Base-by-base conservation (phyloP, 1,140 invertebrate genomes). In the Ostrea edulis region DNA sequence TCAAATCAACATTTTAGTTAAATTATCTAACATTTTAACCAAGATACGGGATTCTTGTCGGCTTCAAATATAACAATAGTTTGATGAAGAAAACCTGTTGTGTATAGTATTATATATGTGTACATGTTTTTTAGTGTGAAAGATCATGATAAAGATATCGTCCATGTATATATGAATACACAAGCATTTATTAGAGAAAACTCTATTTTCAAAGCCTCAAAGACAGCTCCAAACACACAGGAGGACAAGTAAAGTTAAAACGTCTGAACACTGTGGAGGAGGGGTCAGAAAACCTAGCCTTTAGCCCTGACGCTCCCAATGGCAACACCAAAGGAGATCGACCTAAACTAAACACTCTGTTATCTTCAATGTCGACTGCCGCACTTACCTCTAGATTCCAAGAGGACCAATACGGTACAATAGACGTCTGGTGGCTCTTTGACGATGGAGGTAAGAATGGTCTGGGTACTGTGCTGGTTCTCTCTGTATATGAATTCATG, bases 381-480 rank as follows among this genome's bases (percentile, higher is more conserved):
- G 11, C 53, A n/a, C 22, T 71, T 14, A 22, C 81, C 9, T 44
- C 52, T 5, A 53, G 97, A 84, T 98, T 98, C 93, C 94, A 95
- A 82, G 83, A 92, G 9, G 95, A 94, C 84, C 93, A 95, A 44
- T 89, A 89, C 81, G 97, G 98, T 17, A 97, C 96, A 0, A 97
- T 99, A 88, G 98, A 99, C 95, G 98, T 99, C 22, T 99, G 98
- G 97, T 99, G 98, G 98, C 95, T 99, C 62, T 99, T 98, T 94
- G 98, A 99, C 94, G 98, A 99, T 95, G 98, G 96, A 90, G 96
- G 96, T 93, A 91, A 89, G 86, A 85, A 85, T 58, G 0, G 25
- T 77, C 22, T 62, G 22, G 20, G 8, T 84, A 5, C 35, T 44
- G 25, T 7, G n/a, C 0, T 20, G 55, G n/a, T 84, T 51, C 5